Evolutionary conservation across 2,113 vertebrate species (phyloP).

Genomic region (Cathartes aura): DNA sequence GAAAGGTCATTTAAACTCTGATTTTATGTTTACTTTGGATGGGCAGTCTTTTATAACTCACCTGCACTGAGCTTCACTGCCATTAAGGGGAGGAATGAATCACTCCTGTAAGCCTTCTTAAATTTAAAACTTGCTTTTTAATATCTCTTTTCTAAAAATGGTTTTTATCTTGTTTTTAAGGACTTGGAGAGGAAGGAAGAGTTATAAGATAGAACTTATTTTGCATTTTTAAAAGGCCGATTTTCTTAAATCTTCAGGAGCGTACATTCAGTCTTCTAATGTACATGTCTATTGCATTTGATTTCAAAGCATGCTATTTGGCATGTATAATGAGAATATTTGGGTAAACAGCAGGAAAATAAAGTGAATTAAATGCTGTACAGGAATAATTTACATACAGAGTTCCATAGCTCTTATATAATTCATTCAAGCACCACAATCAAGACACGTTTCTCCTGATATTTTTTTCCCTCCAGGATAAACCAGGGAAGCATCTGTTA

Average conservation of each 20-base stretch:
- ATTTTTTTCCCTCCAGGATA: not conserved
- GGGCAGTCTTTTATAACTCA: not conserved
- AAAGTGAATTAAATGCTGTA: slow-evolving; percentile 18
- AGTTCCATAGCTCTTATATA: not conserved
- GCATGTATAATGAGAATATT: not conserved
- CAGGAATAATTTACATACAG: not conserved
- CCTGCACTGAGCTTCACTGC: not conserved
- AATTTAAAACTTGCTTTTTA: not conserved
- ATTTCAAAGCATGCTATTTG: slow-evolving; percentile 22
- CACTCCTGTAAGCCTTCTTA: not conserved
- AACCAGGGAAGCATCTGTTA: not conserved
- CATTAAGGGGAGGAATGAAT: not conserved
- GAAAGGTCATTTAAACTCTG: not conserved
- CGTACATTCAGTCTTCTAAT: not conserved
- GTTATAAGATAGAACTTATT: not conserved
- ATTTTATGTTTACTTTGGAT: not conserved
- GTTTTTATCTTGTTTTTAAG: not conserved
- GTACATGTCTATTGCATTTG: not conserved
- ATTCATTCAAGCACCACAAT: not conserved
- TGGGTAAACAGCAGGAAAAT: slow-evolving; percentile 27
- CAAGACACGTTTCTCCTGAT: not conserved
- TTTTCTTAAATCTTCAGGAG: slow-evolving; percentile 7
- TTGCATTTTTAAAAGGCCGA: not conserved
- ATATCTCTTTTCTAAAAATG: not conserved
- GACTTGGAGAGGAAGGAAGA: not conserved